Evolutionary conservation across 2,113 vertebrate species (phyloP), one percentile per base, ranked within the genome.

Genomic region (Psilopsiagon aymara): DNA sequence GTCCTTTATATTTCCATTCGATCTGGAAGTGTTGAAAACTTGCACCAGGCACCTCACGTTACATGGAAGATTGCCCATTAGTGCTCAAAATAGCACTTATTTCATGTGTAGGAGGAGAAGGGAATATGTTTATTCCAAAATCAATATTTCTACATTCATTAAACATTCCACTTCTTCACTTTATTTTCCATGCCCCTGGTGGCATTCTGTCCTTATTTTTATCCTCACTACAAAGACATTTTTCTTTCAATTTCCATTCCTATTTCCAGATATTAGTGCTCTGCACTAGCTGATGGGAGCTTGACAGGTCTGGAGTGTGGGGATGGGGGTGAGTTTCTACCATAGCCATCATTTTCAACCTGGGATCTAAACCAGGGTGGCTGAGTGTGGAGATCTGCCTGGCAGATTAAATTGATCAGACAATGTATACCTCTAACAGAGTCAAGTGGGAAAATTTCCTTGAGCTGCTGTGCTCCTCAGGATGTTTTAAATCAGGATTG

Each of bases 111-210:
- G 95, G 88, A 96, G 89, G 90, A 97, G 92, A 47, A 95, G 86
- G 52, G 88, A 91, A 94, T 92, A 94, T 94, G 55, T 93, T 97
- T 96, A 94, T 96, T 97, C 96, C 96, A 96, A 96, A 96, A 96
- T 96, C 96, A 96, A 95, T 96, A 93, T 97, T 96, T 94, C 95
- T 95, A 69, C 66, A 25, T 89, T 96, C 92, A 96, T 95, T 94
- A 96, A 94, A 94, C 44, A 79, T 94, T 95, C 92, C 90, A 82
- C 63, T 93, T 94, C 69, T 68, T 96, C 60, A 69, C 57, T 86
- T 79, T 57, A 86, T 86, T 89, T 73, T 37, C 95, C 92, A n/a
- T 90, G 75, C 76, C 59, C 60, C 35, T 82, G 35, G 53, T 94
- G 85, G 68, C 88, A 88, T 95, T 96, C 63, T 94, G 55, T 46